Percentiles rank a stretch among this genome's conserved stretches.
Conservation (phyloP, 2,113 vertebrate species). For the Trematomus loennbergii region DNA sequence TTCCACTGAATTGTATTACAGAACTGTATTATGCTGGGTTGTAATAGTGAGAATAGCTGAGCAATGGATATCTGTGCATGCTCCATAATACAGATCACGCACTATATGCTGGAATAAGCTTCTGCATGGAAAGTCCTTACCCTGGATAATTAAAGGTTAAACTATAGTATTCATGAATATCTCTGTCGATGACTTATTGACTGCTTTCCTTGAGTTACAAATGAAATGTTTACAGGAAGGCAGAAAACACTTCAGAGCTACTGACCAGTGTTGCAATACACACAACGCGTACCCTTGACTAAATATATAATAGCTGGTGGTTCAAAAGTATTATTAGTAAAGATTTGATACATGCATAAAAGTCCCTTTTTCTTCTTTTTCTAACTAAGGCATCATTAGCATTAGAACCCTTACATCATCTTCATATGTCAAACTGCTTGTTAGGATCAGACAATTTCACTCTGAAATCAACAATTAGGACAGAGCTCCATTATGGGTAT, state of each 20-base stretch:
- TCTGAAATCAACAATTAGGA: conserved; percentile 40
- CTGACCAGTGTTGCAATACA: not conserved
- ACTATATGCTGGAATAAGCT: not conserved
- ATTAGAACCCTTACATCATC: conserved; percentile 45
- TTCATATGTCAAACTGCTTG: conserved; percentile 41
- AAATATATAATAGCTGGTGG: not conserved
- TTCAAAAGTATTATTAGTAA: too few relatives aligned
- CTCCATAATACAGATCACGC: conserved; percentile 33
- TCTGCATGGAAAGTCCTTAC: not conserved
- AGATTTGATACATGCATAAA: not conserved
- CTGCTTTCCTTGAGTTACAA: not conserved
- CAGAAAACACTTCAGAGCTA: not conserved
- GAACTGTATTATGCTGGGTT: conserved; percentile 1
- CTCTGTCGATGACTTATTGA: conserved; percentile 14
- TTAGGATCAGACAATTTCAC: conserved; percentile 41
- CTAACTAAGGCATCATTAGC: conserved; percentile 28
- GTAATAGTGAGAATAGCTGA: not conserved
- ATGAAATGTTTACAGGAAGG: not conserved
- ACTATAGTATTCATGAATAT: conserved; percentile 7
- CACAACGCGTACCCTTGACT: not conserved
- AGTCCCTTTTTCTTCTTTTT: not conserved
- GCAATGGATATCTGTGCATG: conserved; percentile 9
- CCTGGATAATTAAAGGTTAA: conserved; percentile 35
- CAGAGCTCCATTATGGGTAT: conserved; percentile 27
- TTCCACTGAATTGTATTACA: conserved; percentile 6